Evolutionary conservation across 1,140 invertebrate genomes (phyloP), one percentile per base, ranked within the genome.

Genomic region (Oedothorax gibbosus): DNA sequence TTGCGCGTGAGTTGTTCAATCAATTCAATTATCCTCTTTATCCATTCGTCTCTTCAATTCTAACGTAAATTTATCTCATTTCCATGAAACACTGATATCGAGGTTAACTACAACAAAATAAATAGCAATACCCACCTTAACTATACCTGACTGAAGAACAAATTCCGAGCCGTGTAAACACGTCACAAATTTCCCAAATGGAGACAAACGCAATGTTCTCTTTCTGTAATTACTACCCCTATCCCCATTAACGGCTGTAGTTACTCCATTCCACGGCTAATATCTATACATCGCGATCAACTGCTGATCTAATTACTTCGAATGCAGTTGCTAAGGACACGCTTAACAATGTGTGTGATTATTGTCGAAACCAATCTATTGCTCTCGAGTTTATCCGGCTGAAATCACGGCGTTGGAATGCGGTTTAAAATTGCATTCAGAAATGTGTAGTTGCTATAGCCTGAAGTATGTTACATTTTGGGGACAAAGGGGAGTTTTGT

Each of bases 211-310:
- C n/a, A 60, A 60, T n/a, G 12, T 49, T 20, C n/a, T 71, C 50
- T 71, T 51, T 51, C 69, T n/a, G 69, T 71, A 71, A 71, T 71
- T 71, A 71, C 69, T 71, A 54, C 69, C 69, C 69, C 69, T 71
- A 71, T 71, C 69, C 51, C n/a, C 69, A 71, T 71, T 71, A 71
- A 71, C 15, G 69, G 69, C 69, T 35, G 35, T 35, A 35, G 35
- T n/a, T 71, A 51, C 69, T 71, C 50, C 20, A 53, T 51, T 20
- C 69, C 50, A 15, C 15, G 14, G 51, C 50, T 71, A 71, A 71
- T 71, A 53, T 71, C 69, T 35, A 35, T 71, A 51, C 69, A n/a
- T 15, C 50, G 54, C 69, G 50, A 71, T 71, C 69, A 71, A 71
- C 69, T 53, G 9, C 69, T 71, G 50, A 71, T 71, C 69, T 51